Base-by-base conservation (phyloP, 2,797 vertebrate species). In the Numenius phaeopus region DNA sequence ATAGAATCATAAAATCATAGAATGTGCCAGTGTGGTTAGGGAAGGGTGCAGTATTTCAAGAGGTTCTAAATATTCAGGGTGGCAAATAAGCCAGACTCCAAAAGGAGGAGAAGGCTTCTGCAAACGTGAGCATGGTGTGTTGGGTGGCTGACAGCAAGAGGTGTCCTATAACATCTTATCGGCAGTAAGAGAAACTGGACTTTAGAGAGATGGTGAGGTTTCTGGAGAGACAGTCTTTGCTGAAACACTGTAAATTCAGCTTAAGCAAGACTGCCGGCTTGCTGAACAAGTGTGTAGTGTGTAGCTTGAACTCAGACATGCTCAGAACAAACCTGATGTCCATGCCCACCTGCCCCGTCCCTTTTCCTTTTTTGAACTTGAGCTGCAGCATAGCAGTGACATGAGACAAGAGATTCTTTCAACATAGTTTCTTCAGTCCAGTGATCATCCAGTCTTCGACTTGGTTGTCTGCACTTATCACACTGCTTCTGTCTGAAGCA, bases 321-420 rank as follows among this genome's bases (percentile, higher is more conserved):
- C 3, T 57, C 18, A 72, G 30, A 37, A 89, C 3, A 55, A 57
- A 52, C 2, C 2, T 24, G 11, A 7, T 37, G 10, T 29, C 24
- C 6, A 1, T 19, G 20, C 1, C 32, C 7, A 42, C 16, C 8
- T 83, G 4, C 10, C 19, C 19, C 12, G 10, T 65, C 5, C 17
- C 50, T 34, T 27, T 72, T 62, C 6, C 1, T 54, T 32, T 72
- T 81, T 58, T 12, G 61, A 46, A 39, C 23, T 39, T 27, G 49
- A 34, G 42, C 21, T 67, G 46, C 14, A 49, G 27, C 20, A 69
- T 37, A 49, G 24, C 34, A 27, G 57, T 5, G 27, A 27, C n/a
- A 5, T 10, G 14, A 77, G 18, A 8, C 67, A 40, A 37, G 1
- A 46, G 10, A 40, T 37, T 67, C 6, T 76, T 69, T 72, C 40